Base-by-base conservation (phyloP, 2,888 invertebrate genomes). In the Mythimna ferrago region DNA sequence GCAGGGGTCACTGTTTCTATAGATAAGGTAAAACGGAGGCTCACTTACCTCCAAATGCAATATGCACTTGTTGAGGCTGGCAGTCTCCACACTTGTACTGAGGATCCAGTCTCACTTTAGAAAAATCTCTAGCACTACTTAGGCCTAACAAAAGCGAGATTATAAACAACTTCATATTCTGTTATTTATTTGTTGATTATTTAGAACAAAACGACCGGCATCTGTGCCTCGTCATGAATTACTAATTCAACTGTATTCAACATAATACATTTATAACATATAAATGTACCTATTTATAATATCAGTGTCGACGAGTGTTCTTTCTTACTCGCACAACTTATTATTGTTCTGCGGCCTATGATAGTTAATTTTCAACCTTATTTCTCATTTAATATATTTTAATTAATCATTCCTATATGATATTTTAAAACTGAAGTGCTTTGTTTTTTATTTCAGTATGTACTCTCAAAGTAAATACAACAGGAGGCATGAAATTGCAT, bases 11-110 rank as follows among this genome's bases (percentile, higher is more conserved):
- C 35, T n/a, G 38, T n/a, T 62, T 54, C 26, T 16, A 26, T 41
- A 44, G 54, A 61, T 68, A 61, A 54, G 60, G 60, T 56, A 21
- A 69, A 77, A 75, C 32, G 19, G 14, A 69, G n/a, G 11, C 51
- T 32, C 21, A 66, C 74, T 72, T 53, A 82, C 81, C 72, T 64
- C 70, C 69, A 41, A 73, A 67, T 10, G 80, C 64, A 54, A 80
- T 73, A 10, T 80, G 83, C 4, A 83, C 56, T 65, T 81, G 80
- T 66, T 81, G 65, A 1, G 80, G 80, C 19, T 81, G 81, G n/a
- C 84, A 81, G 21, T 80, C 7, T 14, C 26, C 48, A 38, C 67
- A 80, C 2, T 80, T 57, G 32, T 32, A 32, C 14, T 61, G 11
- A 11, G 10, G 6, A 21, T 21, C 21, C 0, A 26, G 56, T 0